Percentiles rank a stretch among this genome's conserved stretches.
Conservation (phyloP, 2,888 invertebrate genomes). For the Psylliodes chrysocephalus region DNA sequence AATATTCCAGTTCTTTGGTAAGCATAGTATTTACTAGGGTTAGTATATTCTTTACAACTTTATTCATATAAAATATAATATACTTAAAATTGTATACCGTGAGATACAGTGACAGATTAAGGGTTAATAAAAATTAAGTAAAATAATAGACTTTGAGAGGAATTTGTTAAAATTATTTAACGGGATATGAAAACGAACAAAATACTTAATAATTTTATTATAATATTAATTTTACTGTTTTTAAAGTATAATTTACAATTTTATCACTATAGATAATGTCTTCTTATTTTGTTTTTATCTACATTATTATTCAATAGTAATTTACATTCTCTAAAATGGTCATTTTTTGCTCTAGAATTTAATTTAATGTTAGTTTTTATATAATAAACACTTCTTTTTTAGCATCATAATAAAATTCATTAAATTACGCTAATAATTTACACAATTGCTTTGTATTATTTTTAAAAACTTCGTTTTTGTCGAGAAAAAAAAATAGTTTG, state of each 20-base stretch:
- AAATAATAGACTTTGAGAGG: too few relatives aligned
- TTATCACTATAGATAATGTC: slow-evolving; percentile 36
- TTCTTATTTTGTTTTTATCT: slow-evolving; percentile 43
- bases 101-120: too few relatives aligned
- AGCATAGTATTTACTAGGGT: too few relatives aligned
- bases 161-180: too few relatives aligned
- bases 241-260: slow-evolving; percentile 39
- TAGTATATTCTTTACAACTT: too few relatives aligned
- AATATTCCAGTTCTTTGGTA: too few relatives aligned
- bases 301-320: slow-evolving; percentile 43
- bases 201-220: too few relatives aligned
- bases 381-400: slow-evolving; percentile 36
- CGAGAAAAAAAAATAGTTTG: background rate
- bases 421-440: background rate
- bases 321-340: slow-evolving; percentile 52
- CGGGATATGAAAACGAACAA: too few relatives aligned
- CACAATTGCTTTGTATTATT: background rate
- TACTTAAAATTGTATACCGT: too few relatives aligned
- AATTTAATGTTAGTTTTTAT: slow-evolving; percentile 40
- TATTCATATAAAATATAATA: too few relatives aligned
- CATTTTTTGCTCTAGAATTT: slow-evolving; percentile 46
- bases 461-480: background rate
- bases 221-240: background rate
- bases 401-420: slow-evolving; percentile 6
- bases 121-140: too few relatives aligned